Evolutionary conservation across 2,888 invertebrate genomes (phyloP).

Genomic region (Rapana venosa): DNA sequence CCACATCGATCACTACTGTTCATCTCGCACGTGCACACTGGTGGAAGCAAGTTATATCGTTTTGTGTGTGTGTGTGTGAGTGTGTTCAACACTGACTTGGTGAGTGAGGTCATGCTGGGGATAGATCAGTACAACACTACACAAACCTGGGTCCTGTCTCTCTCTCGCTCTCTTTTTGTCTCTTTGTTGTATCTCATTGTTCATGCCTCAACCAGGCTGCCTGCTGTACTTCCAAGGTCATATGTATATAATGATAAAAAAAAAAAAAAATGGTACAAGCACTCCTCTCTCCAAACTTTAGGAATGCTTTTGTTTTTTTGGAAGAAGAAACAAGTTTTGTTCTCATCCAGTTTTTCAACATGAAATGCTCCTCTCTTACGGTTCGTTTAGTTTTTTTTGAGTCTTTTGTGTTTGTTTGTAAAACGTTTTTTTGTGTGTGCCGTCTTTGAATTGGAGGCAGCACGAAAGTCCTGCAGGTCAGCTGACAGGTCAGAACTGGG

Average conservation of each 20-base stretch:
- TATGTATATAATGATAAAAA: background rate
- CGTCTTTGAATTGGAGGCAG: background rate
- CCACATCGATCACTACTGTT: background rate
- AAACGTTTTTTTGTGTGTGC: background rate
- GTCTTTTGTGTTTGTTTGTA: background rate
- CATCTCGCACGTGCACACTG: constrained; percentile 7
- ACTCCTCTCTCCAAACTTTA: background rate
- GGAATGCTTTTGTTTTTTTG: background rate
- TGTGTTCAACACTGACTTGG: too few relatives aligned
- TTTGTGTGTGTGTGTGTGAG: too few relatives aligned
- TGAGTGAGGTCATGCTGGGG: background rate
- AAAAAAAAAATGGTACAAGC: constrained; percentile 11
- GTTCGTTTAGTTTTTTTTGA: background rate
- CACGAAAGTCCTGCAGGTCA: background rate
- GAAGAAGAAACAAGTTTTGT: background rate
- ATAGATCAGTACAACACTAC: background rate
- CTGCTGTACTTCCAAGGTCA: background rate
- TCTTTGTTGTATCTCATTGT: background rate
- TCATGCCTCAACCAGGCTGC: background rate
- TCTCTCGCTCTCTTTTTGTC: background rate
- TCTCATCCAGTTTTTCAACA: background rate
- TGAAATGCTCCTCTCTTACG: background rate
- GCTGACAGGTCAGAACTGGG: constrained; percentile 37
- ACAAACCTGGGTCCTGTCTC: background rate
- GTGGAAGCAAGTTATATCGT: background rate